These are phyloP conservation scores for Chaenocephalus aceratus DNA, from an alignment of 2,113 vertebrate species.

Conservation along the genomic window DNA sequence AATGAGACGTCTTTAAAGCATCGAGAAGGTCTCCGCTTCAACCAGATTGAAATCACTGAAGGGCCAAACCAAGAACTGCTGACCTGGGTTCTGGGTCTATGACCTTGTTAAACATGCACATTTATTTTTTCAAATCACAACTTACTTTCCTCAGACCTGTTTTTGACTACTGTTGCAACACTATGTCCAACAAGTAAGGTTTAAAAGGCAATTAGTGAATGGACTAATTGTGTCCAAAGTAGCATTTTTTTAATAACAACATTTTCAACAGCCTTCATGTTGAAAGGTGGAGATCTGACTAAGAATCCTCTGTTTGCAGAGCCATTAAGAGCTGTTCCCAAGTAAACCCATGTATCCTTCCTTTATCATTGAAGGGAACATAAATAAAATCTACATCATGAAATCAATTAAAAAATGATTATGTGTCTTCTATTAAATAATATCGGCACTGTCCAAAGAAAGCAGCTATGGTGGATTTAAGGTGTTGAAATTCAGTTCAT, in stretches of 20 bases:
- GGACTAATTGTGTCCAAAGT: not conserved
- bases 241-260: not conserved
- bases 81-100: not conserved
- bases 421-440: not conserved
- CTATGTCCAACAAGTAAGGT: not conserved
- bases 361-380: not conserved
- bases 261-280: too few species aligned
- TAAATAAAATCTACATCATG: too few species aligned
- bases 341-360: not conserved
- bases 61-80: not conserved
- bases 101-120: not conserved
- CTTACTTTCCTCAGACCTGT: not conserved
- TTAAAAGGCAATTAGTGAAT: not conserved
- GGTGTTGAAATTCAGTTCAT: constrained; percentile 34
- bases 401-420: not conserved
- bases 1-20: not conserved
- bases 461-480: not conserved
- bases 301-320: not conserved
- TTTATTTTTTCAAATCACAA: not conserved
- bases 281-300: not conserved
- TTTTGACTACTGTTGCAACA: too few species aligned
- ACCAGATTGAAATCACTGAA: not conserved
- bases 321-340: not conserved
- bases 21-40: not conserved
- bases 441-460: not conserved